phyloP scores from a whole-genome alignment of 1,140 invertebrate species.

The Drosophila miranda region DNA sequence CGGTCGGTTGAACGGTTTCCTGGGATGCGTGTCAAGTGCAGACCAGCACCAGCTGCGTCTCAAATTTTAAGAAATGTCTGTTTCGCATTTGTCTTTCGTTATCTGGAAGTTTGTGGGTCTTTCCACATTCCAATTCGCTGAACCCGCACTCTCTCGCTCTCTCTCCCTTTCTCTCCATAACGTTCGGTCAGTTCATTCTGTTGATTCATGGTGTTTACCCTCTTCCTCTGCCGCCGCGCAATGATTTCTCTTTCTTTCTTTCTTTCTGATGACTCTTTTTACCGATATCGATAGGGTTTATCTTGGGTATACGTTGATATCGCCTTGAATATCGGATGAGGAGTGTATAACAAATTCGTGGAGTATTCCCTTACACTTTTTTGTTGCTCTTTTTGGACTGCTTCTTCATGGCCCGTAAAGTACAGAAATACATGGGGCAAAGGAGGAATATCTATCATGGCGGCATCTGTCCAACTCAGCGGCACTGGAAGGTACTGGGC shows the following conservation, averaged over 20 bases:
- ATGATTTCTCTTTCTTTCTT: no score
- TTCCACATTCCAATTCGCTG: slow-evolving; percentile 7
- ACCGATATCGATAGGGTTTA: background rate
- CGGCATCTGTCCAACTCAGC: slow-evolving; percentile 62
- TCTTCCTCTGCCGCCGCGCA: background rate
- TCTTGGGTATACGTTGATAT: background rate
- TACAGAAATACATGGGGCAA: slow-evolving; percentile 62
- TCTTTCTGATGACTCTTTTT: no score
- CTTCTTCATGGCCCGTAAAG: slow-evolving; percentile 50
- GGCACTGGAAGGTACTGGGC: slow-evolving; percentile 41
- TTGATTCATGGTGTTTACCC: background rate
- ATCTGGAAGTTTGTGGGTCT: slow-evolving; percentile 15
- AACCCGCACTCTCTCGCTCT: background rate
- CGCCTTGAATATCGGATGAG: no score
- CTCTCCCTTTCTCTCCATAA: background rate
- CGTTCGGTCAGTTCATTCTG: background rate
- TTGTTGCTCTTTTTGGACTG: slow-evolving; percentile 29
- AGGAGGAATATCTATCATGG: slow-evolving; percentile 56
- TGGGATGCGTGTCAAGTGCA: slow-evolving; percentile 50
- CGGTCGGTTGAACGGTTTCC: background rate
- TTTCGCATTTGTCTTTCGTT: slow-evolving; percentile 4
- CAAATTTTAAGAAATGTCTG: slow-evolving; percentile 29
- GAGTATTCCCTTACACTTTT: slow-evolving; percentile 2
- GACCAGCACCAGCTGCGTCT: slow-evolving; percentile 24
- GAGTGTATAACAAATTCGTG: slow-evolving; percentile 10